Percentiles rank a stretch among this genome's conserved stretches.
These are phyloP conservation scores for Pseudomyrmex cubaensis DNA, from an alignment of 1,140 invertebrate genomes.

Conservation along the genomic window DNA sequence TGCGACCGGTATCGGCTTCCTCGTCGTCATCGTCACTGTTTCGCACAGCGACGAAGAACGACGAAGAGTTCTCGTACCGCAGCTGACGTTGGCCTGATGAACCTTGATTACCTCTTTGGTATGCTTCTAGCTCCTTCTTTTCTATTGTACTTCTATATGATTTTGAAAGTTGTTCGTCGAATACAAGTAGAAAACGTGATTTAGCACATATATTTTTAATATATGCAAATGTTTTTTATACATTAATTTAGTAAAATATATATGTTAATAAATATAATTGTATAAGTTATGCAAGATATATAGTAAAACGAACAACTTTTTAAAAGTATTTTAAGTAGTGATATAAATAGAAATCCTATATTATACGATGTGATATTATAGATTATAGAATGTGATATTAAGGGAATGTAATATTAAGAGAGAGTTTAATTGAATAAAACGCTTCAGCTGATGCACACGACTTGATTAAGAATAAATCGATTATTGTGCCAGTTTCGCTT, in stretches of 20 bases:
- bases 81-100: slow-evolving; percentile 65
- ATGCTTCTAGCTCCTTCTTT: slow-evolving; percentile 13
- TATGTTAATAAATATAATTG: too few relatives aligned
- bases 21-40: slow-evolving; percentile 51
- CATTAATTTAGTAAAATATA: too few relatives aligned
- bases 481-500: slow-evolving; percentile 32
- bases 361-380: too few relatives aligned
- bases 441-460: not conserved
- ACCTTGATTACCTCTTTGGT: slow-evolving; percentile 59
- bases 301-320: too few relatives aligned
- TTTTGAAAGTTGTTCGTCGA: not conserved
- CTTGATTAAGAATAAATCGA: slow-evolving; percentile 5
- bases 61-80: slow-evolving; percentile 19
- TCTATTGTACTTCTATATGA: not conserved
- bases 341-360: too few relatives aligned
- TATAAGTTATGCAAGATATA: too few relatives aligned
- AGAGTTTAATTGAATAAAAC: not conserved
- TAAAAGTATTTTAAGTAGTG: too few relatives aligned
- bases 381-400: too few relatives aligned
- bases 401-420: too few relatives aligned
- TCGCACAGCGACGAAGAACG: slow-evolving; percentile 23
- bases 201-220: too few relatives aligned
- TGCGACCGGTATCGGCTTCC: slow-evolving; percentile 69
- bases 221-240: too few relatives aligned
- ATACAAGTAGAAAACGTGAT: too few relatives aligned